phyloP scores from a whole-genome alignment of 2,797 vertebrate genomes.

The Otolemur crassicaudatus region DNA sequence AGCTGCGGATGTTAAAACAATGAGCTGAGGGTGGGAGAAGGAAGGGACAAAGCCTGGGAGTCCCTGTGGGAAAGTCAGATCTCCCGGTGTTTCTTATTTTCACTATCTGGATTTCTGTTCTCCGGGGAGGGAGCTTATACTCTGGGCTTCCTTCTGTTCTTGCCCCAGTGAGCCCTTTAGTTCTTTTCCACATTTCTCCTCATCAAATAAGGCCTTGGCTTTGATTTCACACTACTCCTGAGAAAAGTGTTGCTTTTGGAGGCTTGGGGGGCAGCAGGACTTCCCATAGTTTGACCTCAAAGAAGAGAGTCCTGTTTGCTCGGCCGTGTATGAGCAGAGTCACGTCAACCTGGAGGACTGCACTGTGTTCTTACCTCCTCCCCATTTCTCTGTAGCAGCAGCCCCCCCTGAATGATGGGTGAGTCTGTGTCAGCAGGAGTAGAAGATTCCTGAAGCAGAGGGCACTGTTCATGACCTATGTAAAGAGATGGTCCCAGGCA shows the following conservation, averaged over 20 bases:
- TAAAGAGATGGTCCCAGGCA: not conserved
- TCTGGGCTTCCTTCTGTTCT: not conserved
- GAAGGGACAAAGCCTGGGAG: not conserved
- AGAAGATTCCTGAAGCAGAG: not conserved
- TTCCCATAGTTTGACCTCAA: not conserved
- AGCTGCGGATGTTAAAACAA: not conserved
- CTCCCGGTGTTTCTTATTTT: slow-evolving; percentile 9
- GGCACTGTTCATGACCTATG: not conserved
- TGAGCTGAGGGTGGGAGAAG: not conserved
- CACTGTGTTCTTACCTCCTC: not conserved
- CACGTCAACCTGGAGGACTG: not conserved
- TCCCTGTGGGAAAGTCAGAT: not conserved
- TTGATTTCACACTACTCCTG: not conserved
- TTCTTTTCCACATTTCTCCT: not conserved
- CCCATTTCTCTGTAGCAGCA: not conserved
- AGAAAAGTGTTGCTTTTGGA: not conserved
- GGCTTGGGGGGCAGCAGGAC: not conserved
- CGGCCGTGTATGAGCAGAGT: not conserved
- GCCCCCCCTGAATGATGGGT: not conserved
- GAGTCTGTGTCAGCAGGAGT: not conserved
- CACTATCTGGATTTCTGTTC: not conserved
- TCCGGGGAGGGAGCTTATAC: not conserved
- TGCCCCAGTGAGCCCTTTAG: not conserved
- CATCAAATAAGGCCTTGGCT: not conserved
- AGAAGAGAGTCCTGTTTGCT: not conserved